Conservation (phyloP, 2,888 invertebrate species). For the Argyra leucocephala region DNA sequence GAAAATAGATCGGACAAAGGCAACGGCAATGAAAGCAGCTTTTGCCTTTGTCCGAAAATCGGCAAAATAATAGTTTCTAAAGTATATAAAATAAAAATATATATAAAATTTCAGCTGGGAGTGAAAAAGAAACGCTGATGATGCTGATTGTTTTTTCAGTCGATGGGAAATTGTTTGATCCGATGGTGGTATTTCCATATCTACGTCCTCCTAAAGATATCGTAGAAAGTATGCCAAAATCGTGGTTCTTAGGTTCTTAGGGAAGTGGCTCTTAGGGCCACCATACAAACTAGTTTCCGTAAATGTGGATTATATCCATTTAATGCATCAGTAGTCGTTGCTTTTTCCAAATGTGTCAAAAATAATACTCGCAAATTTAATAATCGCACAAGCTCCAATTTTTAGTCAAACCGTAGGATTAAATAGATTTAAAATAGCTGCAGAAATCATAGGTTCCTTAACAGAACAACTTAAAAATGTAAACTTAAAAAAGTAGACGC, state of each 20-base stretch:
- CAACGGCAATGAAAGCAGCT: constrained; percentile 16
- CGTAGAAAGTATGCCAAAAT: background rate
- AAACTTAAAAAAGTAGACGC: no score
- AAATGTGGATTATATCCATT: no score
- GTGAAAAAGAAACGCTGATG: constrained; percentile 19
- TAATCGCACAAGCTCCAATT: no score
- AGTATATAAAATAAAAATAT: constrained; percentile 21
- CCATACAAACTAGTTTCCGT: background rate
- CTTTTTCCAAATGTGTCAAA: no score
- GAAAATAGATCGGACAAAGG: no score
- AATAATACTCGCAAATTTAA: no score
- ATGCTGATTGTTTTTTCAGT: constrained; percentile 18
- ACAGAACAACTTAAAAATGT: no score
- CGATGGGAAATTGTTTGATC: constrained; percentile 16
- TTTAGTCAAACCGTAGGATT: no score
- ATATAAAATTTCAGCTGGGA: constrained; percentile 15
- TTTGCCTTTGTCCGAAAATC: constrained; percentile 18
- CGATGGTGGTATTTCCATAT: constrained; percentile 21
- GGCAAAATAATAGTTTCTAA: constrained; percentile 18
- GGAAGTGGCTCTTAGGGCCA: no score
- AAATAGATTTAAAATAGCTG: no score
- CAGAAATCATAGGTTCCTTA: no score
- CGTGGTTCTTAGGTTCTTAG: background rate
- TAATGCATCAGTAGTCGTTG: no score
- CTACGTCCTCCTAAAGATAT: constrained; percentile 14